phyloP scores from a whole-genome alignment of 2,888 invertebrate species.

The Lithodes maja region DNA sequence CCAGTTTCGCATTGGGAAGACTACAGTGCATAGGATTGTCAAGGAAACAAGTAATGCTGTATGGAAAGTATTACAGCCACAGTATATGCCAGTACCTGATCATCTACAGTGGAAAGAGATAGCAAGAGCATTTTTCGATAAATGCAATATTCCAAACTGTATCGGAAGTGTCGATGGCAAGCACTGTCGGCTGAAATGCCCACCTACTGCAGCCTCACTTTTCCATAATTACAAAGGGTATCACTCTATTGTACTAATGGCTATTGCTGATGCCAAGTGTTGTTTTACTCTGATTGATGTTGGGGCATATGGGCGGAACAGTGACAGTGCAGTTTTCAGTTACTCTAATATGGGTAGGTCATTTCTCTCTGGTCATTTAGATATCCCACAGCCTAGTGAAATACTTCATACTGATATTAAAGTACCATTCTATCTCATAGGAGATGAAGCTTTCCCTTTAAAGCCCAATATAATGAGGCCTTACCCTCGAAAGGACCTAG shows the following conservation, averaged over 20 bases:
- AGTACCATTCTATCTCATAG: slow-evolving; percentile 53
- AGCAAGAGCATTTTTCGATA: slow-evolving; percentile 72
- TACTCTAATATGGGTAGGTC: slow-evolving; percentile 45
- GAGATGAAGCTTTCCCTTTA: slow-evolving; percentile 59
- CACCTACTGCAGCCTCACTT: slow-evolving; percentile 37
- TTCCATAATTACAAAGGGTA: slow-evolving; percentile 63
- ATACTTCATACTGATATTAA: slow-evolving; percentile 52
- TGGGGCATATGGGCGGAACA: slow-evolving; percentile 52
- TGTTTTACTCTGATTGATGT: slow-evolving; percentile 60
- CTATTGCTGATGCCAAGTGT: slow-evolving; percentile 64
- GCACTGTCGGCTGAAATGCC: slow-evolving; percentile 66
- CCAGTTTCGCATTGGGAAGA: slow-evolving; percentile 30
- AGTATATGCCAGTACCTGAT: slow-evolving; percentile 56
- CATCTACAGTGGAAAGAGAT: slow-evolving; percentile 68
- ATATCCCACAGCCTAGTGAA: slow-evolving; percentile 57
- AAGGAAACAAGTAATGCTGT: slow-evolving; percentile 51
- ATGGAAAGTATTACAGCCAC: slow-evolving; percentile 47
- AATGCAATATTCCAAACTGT: slow-evolving; percentile 73
- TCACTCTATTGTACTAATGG: slow-evolving; percentile 62
- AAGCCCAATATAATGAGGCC: slow-evolving; percentile 58
- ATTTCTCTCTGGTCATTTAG: slow-evolving; percentile 60
- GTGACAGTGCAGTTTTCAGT: slow-evolving; percentile 51
- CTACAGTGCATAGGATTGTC: slow-evolving; percentile 50
- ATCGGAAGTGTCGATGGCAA: slow-evolving; percentile 71
- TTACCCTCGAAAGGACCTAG: slow-evolving; percentile 54